Conservation (phyloP, 2,797 vertebrate genomes). For the Threskiornis aethiopicus region DNA sequence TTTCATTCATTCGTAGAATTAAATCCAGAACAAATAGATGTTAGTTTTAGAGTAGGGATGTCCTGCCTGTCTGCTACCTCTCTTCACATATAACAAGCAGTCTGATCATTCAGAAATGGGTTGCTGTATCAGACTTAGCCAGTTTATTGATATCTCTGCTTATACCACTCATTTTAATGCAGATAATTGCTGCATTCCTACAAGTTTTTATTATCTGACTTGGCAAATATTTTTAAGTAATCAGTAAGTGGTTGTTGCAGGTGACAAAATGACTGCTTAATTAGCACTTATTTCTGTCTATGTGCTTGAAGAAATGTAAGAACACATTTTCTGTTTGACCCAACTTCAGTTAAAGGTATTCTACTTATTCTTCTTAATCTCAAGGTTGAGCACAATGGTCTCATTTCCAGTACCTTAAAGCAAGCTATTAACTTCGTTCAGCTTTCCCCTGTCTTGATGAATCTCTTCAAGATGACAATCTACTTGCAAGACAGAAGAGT, state of each 20-base stretch:
- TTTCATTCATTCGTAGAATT: neutral
- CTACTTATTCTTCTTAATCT: neutral
- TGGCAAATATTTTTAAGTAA: neutral
- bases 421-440: neutral
- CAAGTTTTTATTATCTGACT: neutral
- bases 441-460: neutral
- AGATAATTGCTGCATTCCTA: neutral
- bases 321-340: neutral
- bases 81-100: neutral
- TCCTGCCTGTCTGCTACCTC: neutral
- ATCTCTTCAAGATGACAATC: neutral
- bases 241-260: neutral
- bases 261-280: neutral
- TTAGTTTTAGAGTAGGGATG: neutral
- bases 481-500: neutral
- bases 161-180: neutral
- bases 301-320: neutral
- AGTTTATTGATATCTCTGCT: neutral
- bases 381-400: neutral
- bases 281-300: neutral
- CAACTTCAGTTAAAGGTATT: neutral
- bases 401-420: neutral
- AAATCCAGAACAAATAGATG: neutral
- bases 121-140: neutral
- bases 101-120: neutral